Evolutionary conservation across 2,888 invertebrate genomes (phyloP), one percentile per base, ranked within the genome.

Genomic region (Baronia brevicornis): DNA sequence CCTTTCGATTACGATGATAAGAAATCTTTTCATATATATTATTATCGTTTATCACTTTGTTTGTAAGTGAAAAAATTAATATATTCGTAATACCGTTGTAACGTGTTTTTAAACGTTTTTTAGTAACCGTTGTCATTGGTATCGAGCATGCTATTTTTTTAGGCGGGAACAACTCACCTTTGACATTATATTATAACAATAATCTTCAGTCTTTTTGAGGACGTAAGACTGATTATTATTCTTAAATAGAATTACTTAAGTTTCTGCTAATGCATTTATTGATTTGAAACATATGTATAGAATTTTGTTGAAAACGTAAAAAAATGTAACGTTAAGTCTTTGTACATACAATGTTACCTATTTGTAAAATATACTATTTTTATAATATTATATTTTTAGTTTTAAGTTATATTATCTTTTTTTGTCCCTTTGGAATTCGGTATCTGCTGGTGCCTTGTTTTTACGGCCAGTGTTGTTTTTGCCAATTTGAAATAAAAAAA

Each of bases 141-240:
- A 12, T 2, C 7, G 12, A 24, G 3, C 2, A 7, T 4, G n/a
- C 13, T 13, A 12, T 7, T 12, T 13, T 4, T 24, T 14, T 7
- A 23, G 12, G 11, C n/a, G 5, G 9, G 9, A 5, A 23, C 11
- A 12, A n/a, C 3, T 2, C 12, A 13, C 12, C 12, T 5, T 23
- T 4, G 4, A 7, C 6, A 2, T 3, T 20, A 12, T 26, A 7
- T 11, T 5, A 3, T 9, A 26, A 32, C 10, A 43, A 46, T 48
- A 45, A 46, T 41, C 39, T 38, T 64, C 60, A 45, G 66, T 69
- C 66, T 72, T 66, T 41, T 14, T 44, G 71, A 72, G 77, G 75
- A 77, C 75, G 71, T 44, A 66, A 71, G 71, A 66, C 66, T 67
- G 63, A 58, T 53, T 51, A 14, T 36, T 43, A 25, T 50, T 41